phyloP scores from a whole-genome alignment of 2,113 vertebrate species.

The Tapirus terrestris region DNA sequence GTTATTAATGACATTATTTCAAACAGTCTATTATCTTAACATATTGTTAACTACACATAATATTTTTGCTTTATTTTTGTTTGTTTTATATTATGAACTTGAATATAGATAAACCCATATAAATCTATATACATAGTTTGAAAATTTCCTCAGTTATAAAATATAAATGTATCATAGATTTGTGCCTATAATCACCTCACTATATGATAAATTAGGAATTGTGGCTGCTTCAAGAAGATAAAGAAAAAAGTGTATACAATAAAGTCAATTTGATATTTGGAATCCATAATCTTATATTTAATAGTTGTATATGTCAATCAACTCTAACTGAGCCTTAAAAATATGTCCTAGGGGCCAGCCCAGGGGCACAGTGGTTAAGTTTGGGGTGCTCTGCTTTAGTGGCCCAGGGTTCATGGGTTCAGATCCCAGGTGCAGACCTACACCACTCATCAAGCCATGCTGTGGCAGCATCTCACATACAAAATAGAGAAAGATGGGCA shows the following conservation, averaged over 20 bases:
- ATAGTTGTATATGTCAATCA: background rate
- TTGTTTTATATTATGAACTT: background rate
- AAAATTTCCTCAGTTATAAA: background rate
- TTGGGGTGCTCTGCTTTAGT: too few relatives aligned
- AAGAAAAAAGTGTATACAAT: background rate
- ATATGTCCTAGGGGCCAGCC: background rate
- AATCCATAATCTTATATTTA: background rate
- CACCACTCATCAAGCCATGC: too few relatives aligned
- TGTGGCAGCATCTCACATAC: too few relatives aligned
- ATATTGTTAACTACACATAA: background rate
- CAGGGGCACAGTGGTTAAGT: too few relatives aligned
- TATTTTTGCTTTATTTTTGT: background rate
- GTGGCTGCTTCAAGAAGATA: background rate
- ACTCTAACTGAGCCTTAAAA: background rate
- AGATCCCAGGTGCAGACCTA: too few relatives aligned
- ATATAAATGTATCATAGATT: background rate
- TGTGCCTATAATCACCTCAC: background rate
- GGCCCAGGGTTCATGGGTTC: too few relatives aligned
- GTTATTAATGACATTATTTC: background rate
- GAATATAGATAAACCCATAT: background rate
- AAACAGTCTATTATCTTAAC: background rate
- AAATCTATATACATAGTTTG: background rate
- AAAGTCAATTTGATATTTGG: background rate
- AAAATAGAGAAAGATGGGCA: too few relatives aligned
- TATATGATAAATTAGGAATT: background rate